Base-by-base conservation (phyloP, 2,888 invertebrate genomes). In the Heliconius ismenius region DNA sequence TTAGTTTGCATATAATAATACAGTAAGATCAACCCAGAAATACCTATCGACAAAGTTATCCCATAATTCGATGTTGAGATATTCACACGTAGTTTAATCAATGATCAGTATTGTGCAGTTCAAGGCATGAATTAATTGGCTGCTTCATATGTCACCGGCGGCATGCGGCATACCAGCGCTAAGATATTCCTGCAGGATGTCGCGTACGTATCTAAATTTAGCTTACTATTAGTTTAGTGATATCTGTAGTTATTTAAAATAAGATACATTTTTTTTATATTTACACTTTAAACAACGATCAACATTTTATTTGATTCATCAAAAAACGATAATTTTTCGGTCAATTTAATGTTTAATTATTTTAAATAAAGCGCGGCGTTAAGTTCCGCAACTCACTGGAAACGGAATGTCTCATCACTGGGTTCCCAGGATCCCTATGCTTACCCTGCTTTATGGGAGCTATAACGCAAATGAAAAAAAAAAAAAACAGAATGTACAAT, bases 91-190 rank as follows among this genome's bases (percentile, higher is more conserved):
- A 69, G 54, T 28, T 54, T 69, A 69, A 54, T 69, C 69, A 69
- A 69, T 32, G 69, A 54, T 69, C 54, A 49, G 32, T 69, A 67
- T 67, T 67, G 39, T 67, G 13, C 39, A 39, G 65, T 67, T 39
- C 65, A 11, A 67, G 65, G 65, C 65, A 67, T 28, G 69, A 69
- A 69, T 69, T 69, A 69, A 69, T 69, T 69, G 69, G 69, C 28
- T 54, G 69, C 11, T 67, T 39, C 65, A 69, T 69, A 69, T 69
- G 69, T 69, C 54, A 49, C 69, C 54, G 49, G 32, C 69, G 28
- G 69, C 69, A 69, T 54, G 32, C 69, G 21, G 69, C 69, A 69
- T 69, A 54, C 49, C 69, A n/a, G 69, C 54, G 24, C 28, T 21
- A 3, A 28, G 39, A 67, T 67, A 67, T 67, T 67, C 65, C 13